phyloP scores from a whole-genome alignment of 2,113 vertebrate species.

The Corythornis vintsioides region DNA sequence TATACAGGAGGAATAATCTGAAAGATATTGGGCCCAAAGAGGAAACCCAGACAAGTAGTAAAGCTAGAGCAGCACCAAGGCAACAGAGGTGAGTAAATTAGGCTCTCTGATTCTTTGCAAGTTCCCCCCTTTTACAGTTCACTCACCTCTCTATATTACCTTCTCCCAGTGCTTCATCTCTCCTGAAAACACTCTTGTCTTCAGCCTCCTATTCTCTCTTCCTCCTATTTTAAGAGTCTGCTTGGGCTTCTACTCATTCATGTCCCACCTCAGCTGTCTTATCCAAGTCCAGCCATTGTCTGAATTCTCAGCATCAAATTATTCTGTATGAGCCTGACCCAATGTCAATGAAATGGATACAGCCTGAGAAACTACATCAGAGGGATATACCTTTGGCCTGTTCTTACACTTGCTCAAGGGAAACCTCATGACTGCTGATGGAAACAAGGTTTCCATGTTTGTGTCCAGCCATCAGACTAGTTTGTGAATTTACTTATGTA shows the following conservation, averaged over 20 bases:
- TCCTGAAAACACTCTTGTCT: not conserved
- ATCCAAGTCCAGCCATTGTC: not conserved
- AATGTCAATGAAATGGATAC: not conserved
- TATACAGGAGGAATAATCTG: not conserved
- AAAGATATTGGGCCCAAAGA: not conserved
- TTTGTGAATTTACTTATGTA: not conserved
- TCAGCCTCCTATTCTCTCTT: not conserved
- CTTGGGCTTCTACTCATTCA: not conserved
- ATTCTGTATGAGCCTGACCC: not conserved
- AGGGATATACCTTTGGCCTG: not conserved
- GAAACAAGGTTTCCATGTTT: not conserved
- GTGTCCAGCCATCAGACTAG: not conserved
- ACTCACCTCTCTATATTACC: not conserved
- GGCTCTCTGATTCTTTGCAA: not conserved
- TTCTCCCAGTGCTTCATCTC: not conserved
- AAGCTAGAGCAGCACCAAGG: not conserved
- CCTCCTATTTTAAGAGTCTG: not conserved
- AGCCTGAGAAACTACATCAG: not conserved
- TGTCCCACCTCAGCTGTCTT: not conserved
- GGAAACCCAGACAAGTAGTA: not conserved
- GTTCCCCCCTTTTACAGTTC: not conserved
- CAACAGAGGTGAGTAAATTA: not conserved
- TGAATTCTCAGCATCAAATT: not conserved
- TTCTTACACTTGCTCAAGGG: not conserved
- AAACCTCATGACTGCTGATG: not conserved